Evolutionary conservation across 2,888 invertebrate genomes (phyloP).

Genomic region (Pantelozetes paolii): DNA sequence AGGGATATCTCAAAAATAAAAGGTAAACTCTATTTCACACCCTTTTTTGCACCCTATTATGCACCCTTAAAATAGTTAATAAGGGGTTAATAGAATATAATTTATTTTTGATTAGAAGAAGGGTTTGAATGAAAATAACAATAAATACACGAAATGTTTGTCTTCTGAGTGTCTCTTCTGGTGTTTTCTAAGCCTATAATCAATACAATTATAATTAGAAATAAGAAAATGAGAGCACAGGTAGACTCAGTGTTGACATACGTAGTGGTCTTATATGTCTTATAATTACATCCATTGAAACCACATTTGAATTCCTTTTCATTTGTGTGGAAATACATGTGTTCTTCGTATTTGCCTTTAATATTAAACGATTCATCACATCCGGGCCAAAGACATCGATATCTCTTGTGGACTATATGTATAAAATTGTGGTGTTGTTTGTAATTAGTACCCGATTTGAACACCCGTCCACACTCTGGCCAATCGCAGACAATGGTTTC

Average conservation of each 20-base stretch:
- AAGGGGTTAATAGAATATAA: too few relatives aligned
- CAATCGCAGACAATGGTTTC: not conserved
- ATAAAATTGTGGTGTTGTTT: not conserved
- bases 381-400: not conserved
- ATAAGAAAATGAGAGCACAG: not conserved
- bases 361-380: not conserved
- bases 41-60: too few relatives aligned
- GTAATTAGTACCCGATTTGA: not conserved
- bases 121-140: not conserved
- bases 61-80: too few relatives aligned
- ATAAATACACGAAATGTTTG: not conserved
- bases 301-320: slow-evolving; percentile 10
- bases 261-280: not conserved
- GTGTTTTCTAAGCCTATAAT: slow-evolving; percentile 8
- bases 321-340: not conserved
- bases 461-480: not conserved
- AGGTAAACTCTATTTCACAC: too few relatives aligned
- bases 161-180: not conserved
- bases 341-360: not conserved
- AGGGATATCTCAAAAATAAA: too few relatives aligned
- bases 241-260: not conserved
- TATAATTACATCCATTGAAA: not conserved
- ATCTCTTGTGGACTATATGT: not conserved
- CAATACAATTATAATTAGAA: not conserved
- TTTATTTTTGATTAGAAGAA: too few relatives aligned